Evolutionary conservation across 2,113 vertebrate species (phyloP).

Genomic region (Colistium nudipinnis): DNA sequence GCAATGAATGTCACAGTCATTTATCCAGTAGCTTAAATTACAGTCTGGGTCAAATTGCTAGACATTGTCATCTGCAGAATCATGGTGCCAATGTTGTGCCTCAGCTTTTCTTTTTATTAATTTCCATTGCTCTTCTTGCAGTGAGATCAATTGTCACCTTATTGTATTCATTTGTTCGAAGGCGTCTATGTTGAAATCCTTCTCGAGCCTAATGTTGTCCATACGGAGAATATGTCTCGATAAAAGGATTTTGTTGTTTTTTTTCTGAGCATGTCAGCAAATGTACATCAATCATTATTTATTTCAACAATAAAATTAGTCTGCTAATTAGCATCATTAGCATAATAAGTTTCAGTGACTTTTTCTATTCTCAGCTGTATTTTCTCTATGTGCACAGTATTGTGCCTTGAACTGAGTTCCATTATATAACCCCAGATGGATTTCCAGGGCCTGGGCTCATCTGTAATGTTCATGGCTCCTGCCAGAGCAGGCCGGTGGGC

Average conservation of each 20-base stretch:
- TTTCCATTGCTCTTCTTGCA: not conserved
- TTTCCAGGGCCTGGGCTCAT: conserved; percentile 67
- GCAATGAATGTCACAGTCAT: not conserved
- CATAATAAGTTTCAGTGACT: not conserved
- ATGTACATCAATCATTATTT: not conserved
- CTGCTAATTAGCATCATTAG: too few species aligned
- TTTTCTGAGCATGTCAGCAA: not conserved
- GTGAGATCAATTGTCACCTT: not conserved
- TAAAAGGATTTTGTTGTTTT: not conserved
- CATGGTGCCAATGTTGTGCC: not conserved
- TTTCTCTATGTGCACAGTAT: conserved; percentile 19
- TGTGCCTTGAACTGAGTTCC: conserved; percentile 33
- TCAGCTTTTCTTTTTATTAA: not conserved
- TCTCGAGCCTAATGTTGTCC: not conserved
- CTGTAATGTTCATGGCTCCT: conserved; percentile 70
- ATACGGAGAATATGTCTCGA: not conserved
- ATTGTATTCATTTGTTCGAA: not conserved
- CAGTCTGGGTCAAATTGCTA: not conserved
- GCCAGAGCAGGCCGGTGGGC: conserved; percentile 26
- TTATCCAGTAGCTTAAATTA: not conserved
- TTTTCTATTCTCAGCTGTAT: not conserved
- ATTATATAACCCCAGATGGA: conserved; percentile 69
- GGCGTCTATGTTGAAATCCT: conserved; percentile 2
- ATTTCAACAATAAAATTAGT: not conserved
- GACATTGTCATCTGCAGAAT: not conserved